phyloP scores from a whole-genome alignment of 2,113 vertebrate species.

The Shinisaurus crocodilurus region DNA sequence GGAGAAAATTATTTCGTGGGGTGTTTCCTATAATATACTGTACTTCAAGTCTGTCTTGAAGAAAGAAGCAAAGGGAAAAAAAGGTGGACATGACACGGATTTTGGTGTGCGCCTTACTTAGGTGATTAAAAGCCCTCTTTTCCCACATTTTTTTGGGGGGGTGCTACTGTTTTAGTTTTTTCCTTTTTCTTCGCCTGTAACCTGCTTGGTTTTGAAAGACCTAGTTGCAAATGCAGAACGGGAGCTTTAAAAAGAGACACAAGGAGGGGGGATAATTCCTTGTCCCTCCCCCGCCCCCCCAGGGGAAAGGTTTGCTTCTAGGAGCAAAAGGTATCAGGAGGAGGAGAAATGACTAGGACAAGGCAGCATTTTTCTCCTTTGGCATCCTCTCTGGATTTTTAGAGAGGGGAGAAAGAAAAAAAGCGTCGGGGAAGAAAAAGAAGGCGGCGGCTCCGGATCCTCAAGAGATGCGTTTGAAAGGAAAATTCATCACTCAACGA shows the following conservation, averaged over 20 bases:
- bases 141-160: background rate
- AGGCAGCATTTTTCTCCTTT: constrained; percentile 37
- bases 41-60: constrained; percentile 51
- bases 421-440: constrained; percentile 39
- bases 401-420: background rate
- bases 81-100: constrained; percentile 43
- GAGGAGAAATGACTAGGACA: background rate
- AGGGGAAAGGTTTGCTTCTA: background rate
- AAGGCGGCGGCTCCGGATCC: constrained; percentile 33
- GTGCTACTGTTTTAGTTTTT: background rate
- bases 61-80: constrained; percentile 38
- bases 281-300: background rate
- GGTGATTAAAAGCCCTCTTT: background rate
- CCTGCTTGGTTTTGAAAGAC: constrained; percentile 42
- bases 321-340: constrained; percentile 27
- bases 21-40: constrained; percentile 61
- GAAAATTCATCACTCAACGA: constrained; percentile 18
- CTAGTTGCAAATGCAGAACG: constrained; percentile 11
- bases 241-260: background rate
- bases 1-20: constrained; percentile 50
- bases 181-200: background rate
- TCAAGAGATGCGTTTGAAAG: constrained; percentile 49
- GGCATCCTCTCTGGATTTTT: constrained; percentile 21
- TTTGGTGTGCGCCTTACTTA: background rate
- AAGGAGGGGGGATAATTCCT: constrained; percentile 3